phyloP scores from a whole-genome alignment of 2,888 invertebrate genomes.

The Rhagonycha lutea region DNA sequence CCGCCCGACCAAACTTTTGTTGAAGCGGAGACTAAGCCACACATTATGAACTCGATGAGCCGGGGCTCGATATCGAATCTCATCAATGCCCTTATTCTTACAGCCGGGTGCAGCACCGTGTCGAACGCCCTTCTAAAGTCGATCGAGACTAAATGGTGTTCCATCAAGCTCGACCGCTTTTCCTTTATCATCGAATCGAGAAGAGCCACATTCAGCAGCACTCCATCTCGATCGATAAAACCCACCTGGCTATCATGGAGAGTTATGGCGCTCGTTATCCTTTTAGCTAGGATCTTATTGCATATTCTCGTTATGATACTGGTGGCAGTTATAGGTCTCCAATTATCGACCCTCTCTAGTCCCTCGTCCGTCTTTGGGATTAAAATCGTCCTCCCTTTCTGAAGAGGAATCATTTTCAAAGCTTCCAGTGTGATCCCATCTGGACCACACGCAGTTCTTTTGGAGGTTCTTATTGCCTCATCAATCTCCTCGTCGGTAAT shows the following conservation, averaged over 20 bases:
- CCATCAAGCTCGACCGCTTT: not conserved
- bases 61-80: too few relatives aligned
- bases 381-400: too few relatives aligned
- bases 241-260: not conserved
- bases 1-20: too few relatives aligned
- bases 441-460: not conserved
- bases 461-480: not conserved
- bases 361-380: too few relatives aligned
- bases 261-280: too few relatives aligned
- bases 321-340: not conserved
- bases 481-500: not conserved
- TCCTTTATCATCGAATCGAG: not conserved
- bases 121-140: too few relatives aligned
- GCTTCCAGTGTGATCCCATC: too few relatives aligned
- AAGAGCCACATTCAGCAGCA: not conserved
- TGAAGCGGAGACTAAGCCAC: too few relatives aligned
- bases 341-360: not conserved
- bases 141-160: not conserved
- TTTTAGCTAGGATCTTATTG: not conserved
- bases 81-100: too few relatives aligned
- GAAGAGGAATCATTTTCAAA: not conserved
- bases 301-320: not conserved
- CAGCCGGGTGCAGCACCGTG: too few relatives aligned
- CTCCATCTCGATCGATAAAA: not conserved
- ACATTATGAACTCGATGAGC: too few relatives aligned